A percentile compares a stretch with the other conserved stretches of the same genome.
phyloP scores from a whole-genome alignment of 2,888 invertebrate genomes.

The Scaeva pyrastri region DNA sequence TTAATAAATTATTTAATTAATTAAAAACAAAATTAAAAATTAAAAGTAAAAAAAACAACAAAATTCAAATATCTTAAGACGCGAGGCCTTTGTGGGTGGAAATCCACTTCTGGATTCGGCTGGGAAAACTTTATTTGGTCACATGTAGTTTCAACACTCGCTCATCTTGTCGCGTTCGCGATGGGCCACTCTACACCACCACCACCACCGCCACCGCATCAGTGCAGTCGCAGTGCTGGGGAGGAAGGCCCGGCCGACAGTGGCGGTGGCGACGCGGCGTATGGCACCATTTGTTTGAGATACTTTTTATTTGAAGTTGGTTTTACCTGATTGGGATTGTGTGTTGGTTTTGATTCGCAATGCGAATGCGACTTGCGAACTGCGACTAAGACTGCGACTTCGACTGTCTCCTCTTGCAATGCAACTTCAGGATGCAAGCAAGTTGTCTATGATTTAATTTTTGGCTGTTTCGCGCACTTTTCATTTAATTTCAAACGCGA shows the following conservation, averaged over 20 bases:
- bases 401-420: slow-evolving; percentile 38
- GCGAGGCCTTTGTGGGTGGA: not conserved
- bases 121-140: slow-evolving; percentile 56
- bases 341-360: slow-evolving; percentile 50
- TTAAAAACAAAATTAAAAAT: no score
- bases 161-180: slow-evolving; percentile 30
- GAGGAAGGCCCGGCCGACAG: slow-evolving; percentile 46
- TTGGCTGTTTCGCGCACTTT: slow-evolving; percentile 65
- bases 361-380: slow-evolving; percentile 19
- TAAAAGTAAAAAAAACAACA: no score
- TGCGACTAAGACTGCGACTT: no score
- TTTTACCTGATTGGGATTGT: slow-evolving; percentile 63
- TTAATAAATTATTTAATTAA: no score
- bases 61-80: no score
- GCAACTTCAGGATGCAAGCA: slow-evolving; percentile 67
- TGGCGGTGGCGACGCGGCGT: slow-evolving; percentile 45
- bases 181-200: slow-evolving; percentile 38
- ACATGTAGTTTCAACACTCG: slow-evolving; percentile 55
- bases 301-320: slow-evolving; percentile 71
- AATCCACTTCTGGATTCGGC: not conserved
- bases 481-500: slow-evolving; percentile 60
- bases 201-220: not conserved
- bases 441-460: slow-evolving; percentile 71
- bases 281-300: slow-evolving; percentile 74
- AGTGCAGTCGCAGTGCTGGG: slow-evolving; percentile 4